phyloP scores from a whole-genome alignment of 2,113 vertebrate genomes.

The Chaetodon trifascialis region DNA sequence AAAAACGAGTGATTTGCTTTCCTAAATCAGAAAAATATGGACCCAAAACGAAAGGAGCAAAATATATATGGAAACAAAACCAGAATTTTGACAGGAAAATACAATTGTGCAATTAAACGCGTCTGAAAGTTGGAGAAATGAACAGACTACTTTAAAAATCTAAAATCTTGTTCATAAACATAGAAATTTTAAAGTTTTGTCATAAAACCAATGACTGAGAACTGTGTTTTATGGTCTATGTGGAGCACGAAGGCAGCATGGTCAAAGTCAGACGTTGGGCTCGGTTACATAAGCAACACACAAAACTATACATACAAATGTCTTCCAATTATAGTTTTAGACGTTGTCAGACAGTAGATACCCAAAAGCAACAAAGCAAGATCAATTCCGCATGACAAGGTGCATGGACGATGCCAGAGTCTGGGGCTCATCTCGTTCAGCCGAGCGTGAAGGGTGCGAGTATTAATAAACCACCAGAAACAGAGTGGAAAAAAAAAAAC shows the following conservation, averaged over 20 bases:
- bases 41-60: neutral
- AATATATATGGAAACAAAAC: neutral
- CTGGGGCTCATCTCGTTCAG: conserved; percentile 63
- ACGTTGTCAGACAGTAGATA: conserved; percentile 43
- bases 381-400: conserved; percentile 69
- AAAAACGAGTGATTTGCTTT: neutral
- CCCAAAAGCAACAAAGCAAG: conserved; percentile 67
- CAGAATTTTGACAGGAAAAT: neutral
- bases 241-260: neutral
- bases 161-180: neutral
- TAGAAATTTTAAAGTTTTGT: neutral
- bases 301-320: conserved; percentile 14
- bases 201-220: neutral
- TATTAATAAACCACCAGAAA: conserved; percentile 77
- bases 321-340: conserved; percentile 44
- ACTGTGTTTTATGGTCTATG: neutral
- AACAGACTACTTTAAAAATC: neutral
- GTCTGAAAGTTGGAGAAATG: neutral
- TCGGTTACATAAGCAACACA: neutral
- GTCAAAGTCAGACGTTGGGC: conserved; percentile 1
- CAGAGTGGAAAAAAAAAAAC: conserved; percentile 12
- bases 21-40: neutral
- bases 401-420: conserved; percentile 68
- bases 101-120: neutral
- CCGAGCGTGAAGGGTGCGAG: conserved; percentile 75